Evolutionary conservation across 2,888 invertebrate species (phyloP).

Genomic region (Drosophila histrio): DNA sequence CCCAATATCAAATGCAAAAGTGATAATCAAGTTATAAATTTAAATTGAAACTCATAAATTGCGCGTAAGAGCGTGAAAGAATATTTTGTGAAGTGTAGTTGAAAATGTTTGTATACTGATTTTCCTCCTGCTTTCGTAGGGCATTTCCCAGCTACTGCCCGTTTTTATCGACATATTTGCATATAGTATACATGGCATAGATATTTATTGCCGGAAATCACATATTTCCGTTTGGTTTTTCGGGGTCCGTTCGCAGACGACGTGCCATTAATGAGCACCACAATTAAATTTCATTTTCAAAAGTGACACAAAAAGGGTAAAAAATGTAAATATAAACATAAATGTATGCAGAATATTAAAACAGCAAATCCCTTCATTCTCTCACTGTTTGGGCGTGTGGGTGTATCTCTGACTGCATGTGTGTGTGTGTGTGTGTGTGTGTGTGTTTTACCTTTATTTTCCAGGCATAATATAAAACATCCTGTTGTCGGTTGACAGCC

Average conservation of each 20-base stretch:
- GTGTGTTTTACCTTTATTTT: conserved; percentile 56
- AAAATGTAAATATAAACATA: conserved; percentile 19
- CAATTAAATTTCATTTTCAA: conserved; percentile 68
- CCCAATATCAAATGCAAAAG: conserved; percentile 49
- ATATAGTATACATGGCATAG: conserved; percentile 6
- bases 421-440: conserved; percentile 21
- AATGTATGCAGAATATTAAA: conserved; percentile 62
- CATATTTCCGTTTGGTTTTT: conserved; percentile 65
- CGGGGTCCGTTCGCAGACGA: conserved; percentile 29
- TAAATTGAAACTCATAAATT: conserved; percentile 65
- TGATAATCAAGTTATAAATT: conserved; percentile 72
- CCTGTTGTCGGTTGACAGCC: conserved; percentile 65
- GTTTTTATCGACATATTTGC: not conserved
- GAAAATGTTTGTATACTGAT: not conserved
- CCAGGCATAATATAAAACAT: conserved; percentile 71
- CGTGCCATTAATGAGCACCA: conserved; percentile 67
- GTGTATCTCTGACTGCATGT: conserved; percentile 24
- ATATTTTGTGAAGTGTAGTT: conserved; percentile 12
- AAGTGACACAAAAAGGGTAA: conserved; percentile 60
- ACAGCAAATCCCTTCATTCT: conserved; percentile 41
- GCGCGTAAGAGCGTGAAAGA: conserved; percentile 13
- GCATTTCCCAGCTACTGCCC: not conserved
- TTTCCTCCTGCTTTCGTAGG: not conserved
- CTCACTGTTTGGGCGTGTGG: conserved; percentile 21
- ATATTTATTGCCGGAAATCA: conserved; percentile 74